A percentile compares a stretch with the other conserved stretches of the same genome.
phyloP scores from a whole-genome alignment of 2,888 invertebrate genomes.

The Exephanes ischioxanthus region DNA sequence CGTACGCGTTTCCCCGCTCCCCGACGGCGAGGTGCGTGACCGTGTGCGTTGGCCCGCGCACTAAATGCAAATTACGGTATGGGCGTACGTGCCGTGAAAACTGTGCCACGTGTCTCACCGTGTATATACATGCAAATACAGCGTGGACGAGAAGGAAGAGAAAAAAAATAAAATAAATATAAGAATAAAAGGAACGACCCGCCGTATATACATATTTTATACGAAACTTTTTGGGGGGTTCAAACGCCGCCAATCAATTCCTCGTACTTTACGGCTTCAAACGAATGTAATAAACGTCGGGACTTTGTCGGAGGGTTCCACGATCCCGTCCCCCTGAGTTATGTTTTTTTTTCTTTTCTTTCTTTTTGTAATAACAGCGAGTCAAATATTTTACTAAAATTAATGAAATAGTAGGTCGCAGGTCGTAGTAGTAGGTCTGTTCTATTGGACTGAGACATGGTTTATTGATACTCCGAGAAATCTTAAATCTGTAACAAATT shows the following conservation, averaged over 20 bases:
- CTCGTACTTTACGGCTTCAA: conserved; percentile 10
- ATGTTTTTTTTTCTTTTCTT: not conserved
- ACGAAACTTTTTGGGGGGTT: conserved; percentile 20
- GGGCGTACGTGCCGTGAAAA: conserved; percentile 74
- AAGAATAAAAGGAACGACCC: not conserved
- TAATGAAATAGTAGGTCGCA: too few species aligned
- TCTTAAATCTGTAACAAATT: too few species aligned
- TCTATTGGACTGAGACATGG: too few species aligned
- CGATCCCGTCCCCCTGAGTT: not conserved
- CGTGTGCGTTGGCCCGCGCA: conserved; percentile 72
- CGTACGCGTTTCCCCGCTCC: conserved; percentile 25
- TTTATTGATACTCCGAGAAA: too few species aligned
- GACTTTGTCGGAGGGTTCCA: not conserved
- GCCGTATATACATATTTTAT: conserved; percentile 6
- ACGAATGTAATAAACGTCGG: conserved; percentile 50
- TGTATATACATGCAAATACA: conserved; percentile 28
- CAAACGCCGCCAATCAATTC: not conserved
- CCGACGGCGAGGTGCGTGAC: conserved; percentile 71
- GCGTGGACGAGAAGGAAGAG: not conserved
- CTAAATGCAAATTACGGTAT: conserved; percentile 75
- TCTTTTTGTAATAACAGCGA: not conserved
- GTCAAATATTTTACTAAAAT: too few species aligned
- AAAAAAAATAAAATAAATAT: not conserved
- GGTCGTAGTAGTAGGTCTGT: too few species aligned
- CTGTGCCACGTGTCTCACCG: conserved; percentile 74